Percentiles rank a stretch among this genome's conserved stretches.
Conservation (phyloP, 1,140 invertebrate species). For the Zaprionus inermis region DNA sequence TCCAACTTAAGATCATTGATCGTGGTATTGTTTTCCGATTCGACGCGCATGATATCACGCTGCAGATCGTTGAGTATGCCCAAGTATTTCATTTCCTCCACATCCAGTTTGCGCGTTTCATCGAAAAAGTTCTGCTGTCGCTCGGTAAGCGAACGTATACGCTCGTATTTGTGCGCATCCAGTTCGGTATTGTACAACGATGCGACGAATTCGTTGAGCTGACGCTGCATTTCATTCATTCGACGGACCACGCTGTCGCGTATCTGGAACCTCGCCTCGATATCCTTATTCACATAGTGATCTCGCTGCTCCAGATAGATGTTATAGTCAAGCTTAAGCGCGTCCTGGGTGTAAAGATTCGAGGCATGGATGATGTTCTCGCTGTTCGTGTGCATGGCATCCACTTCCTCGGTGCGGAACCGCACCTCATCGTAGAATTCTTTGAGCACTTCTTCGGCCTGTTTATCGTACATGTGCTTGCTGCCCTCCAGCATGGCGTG, state of each 20-base stretch:
- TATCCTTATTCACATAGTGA: conserved; percentile 65
- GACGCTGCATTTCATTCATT: conserved; percentile 62
- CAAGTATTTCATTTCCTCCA: conserved; percentile 53
- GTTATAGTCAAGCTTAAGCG: conserved; percentile 59
- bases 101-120: conserved; percentile 61
- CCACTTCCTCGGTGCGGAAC: conserved; percentile 57
- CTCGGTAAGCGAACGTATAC: conserved; percentile 63
- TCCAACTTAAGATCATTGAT: conserved; percentile 69
- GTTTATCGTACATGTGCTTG: conserved; percentile 57
- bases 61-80: conserved; percentile 47
- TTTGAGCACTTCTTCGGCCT: conserved; percentile 65
- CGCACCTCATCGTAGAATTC: conserved; percentile 72
- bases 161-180: conserved; percentile 72
- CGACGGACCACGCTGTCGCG: conserved; percentile 62
- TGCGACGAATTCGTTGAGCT: conserved; percentile 66
- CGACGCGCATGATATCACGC: conserved; percentile 54
- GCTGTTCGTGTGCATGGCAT: conserved; percentile 57
- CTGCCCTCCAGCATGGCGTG: conserved; percentile 52
- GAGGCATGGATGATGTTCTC: conserved; percentile 76
- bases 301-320: conserved; percentile 74
- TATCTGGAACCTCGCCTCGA: conserved; percentile 65
- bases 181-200: conserved; percentile 62
- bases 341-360: conserved; percentile 60
- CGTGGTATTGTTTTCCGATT: conserved; percentile 58
- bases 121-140: conserved; percentile 64